A percentile compares a stretch with the other conserved stretches of the same genome.
Evolutionary conservation across 1,140 invertebrate species (phyloP).

Genomic region (Hesperophylax magnus): DNA sequence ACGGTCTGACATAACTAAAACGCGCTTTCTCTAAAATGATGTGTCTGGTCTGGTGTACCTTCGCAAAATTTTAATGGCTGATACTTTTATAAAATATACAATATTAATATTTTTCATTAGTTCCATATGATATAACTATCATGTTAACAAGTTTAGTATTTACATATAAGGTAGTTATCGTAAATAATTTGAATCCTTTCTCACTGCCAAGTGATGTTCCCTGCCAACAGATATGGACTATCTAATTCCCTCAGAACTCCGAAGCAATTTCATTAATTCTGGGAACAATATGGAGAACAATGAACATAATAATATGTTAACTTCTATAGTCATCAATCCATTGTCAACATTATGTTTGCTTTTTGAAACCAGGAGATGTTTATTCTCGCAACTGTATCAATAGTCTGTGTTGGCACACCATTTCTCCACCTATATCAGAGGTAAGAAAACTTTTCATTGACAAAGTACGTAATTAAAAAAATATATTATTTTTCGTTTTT

Average conservation of each 20-base stretch:
- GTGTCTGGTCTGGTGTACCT: no score
- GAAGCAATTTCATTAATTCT: conserved; percentile 51
- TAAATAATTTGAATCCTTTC: conserved; percentile 9
- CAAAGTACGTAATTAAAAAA: no score
- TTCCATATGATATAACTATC: no score
- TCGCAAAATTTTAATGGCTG: no score
- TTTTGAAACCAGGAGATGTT: conserved; percentile 43
- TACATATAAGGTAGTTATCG: no score
- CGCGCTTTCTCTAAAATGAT: no score
- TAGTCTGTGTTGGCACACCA: conserved; percentile 10
- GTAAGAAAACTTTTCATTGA: not conserved
- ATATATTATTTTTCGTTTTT: no score
- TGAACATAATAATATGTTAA: conserved; percentile 25
- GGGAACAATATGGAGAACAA: conserved; percentile 44
- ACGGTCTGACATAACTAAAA: no score
- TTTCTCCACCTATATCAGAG: not conserved
- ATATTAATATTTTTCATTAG: no score
- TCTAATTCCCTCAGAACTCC: conserved; percentile 21
- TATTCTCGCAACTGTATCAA: conserved; percentile 6
- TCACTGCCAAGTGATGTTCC: conserved; percentile 19
- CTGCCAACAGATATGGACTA: conserved; percentile 8
- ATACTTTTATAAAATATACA: no score
- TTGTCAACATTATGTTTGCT: conserved; percentile 42
- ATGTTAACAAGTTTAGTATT: no score
- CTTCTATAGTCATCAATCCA: conserved; percentile 34